Percentiles rank a stretch among this genome's conserved stretches.
phyloP scores from a whole-genome alignment of 2,888 invertebrate genomes.

The Cephus nigrinus region DNA sequence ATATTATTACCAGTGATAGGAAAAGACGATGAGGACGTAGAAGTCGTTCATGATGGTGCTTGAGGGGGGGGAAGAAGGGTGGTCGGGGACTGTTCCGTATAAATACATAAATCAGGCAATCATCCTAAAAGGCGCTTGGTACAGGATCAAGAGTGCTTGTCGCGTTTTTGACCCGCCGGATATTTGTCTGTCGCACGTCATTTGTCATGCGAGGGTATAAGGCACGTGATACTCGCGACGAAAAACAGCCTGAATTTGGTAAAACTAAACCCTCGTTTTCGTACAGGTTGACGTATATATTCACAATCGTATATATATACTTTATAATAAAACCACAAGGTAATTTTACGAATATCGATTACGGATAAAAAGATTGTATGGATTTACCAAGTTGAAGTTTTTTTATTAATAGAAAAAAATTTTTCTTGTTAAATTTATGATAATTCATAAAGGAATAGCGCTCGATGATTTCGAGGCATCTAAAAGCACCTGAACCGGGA shows the following conservation, averaged over 20 bases:
- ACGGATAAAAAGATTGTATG: not conserved
- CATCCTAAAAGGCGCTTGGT: constrained; percentile 56
- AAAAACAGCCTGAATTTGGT: constrained; percentile 21
- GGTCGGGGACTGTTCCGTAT: constrained; percentile 30
- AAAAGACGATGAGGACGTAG: not conserved
- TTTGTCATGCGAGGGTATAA: constrained; percentile 41
- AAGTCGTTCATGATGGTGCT: constrained; percentile 19
- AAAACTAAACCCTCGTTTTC: not conserved
- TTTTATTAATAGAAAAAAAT: not conserved
- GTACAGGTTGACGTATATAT: not conserved
- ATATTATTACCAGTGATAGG: constrained; percentile 28
- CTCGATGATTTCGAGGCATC: not conserved
- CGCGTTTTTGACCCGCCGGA: constrained; percentile 47
- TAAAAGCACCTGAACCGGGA: not conserved
- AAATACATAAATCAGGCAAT: constrained; percentile 63
- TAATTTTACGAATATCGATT: not conserved
- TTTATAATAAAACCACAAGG: not conserved
- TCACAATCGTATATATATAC: not conserved
- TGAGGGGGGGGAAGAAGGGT: constrained; percentile 20
- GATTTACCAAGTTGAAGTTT: not conserved
- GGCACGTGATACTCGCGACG: constrained; percentile 18
- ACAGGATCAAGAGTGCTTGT: constrained; percentile 22
- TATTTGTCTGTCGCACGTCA: constrained; percentile 52
- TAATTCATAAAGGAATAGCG: too few species aligned
- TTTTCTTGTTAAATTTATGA: too few species aligned